Evolutionary conservation across 2,888 invertebrate species (phyloP), one percentile per base, ranked within the genome.

Genomic region (Leptinotarsa rubiginosa): DNA sequence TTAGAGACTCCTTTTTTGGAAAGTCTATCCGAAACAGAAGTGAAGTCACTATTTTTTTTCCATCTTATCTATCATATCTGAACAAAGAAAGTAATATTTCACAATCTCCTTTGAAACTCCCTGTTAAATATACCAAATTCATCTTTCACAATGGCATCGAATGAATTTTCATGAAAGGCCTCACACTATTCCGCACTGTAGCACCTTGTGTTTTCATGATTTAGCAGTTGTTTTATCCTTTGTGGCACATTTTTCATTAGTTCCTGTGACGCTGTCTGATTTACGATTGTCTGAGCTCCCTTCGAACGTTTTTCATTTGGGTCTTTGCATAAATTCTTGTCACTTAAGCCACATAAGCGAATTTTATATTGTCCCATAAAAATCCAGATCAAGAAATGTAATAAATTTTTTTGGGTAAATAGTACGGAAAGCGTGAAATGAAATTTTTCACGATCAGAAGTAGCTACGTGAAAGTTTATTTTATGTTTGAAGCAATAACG

Each of bases 241-340:
- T 79, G 79, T 74, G 81, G 78, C 80, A 81, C 81, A 82, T 83
- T 82, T 83, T 83, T 83, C 83, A 83, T 83, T 81, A 83, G 78
- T 81, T 81, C 76, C 75, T 75, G 78, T 75, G 77, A 78, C 79
- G 78, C 72, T 77, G 59, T 74, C 75, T 84, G 83, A 84, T 83
- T 83, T 83, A 84, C 81, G 80, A 77, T 77, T 79, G 77, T 81
- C 79, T 79, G 77, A 76, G 79, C 76, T 75, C 79, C 62, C 78
- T 77, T 74, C 72, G 74, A 56, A 75, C 79, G 80, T 80, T 80
- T 81, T 79, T 81, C 80, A 79, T 79, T 77, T 72, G 75, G 75
- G 59, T 76, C 79, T 79, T 79, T 82, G 83, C 83, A 81, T 81
- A 81, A 81, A 82, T 82, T 80, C 80, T 72, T 78, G 81, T 82